Conservation (phyloP, 2,797 vertebrate species). For the Menidia menidia region DNA sequence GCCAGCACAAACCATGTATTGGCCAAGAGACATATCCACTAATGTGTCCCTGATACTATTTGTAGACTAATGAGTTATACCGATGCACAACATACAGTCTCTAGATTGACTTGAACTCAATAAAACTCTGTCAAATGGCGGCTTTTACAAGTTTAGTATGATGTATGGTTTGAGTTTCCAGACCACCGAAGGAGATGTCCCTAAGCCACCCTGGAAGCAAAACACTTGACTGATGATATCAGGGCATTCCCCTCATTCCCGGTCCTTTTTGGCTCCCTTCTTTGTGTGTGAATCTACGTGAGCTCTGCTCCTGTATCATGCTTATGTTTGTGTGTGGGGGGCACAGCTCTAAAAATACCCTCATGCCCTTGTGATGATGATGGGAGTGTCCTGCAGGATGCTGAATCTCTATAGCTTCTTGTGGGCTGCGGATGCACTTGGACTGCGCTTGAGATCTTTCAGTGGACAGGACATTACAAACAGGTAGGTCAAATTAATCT, state of each 20-base stretch:
- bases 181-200: background rate
- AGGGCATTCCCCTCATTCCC: conserved; percentile 11
- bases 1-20: conserved; percentile 21
- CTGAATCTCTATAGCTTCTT: conserved; percentile 71
- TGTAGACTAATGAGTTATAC: conserved; percentile 19
- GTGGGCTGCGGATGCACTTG: conserved; percentile 59
- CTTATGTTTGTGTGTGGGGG: conserved; percentile 62
- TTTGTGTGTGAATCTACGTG: conserved; percentile 27
- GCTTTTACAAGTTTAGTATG: background rate
- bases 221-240: conserved; percentile 12
- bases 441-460: conserved; percentile 21
- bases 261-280: conserved; percentile 18
- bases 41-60: conserved; percentile 23
- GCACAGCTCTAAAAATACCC: conserved; percentile 78
- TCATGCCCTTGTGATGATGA: conserved; percentile 67
- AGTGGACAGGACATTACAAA: conserved; percentile 20
- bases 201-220: background rate
- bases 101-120: background rate
- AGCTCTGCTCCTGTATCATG: conserved; percentile 17
- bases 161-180: conserved; percentile 1
- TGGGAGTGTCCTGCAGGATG: conserved; percentile 80
- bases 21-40: background rate
- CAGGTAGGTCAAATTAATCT: conserved; percentile 41
- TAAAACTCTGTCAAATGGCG: background rate
- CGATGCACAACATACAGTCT: background rate